phyloP scores from a whole-genome alignment of 92 coral and sea anemone species.

The Porites cylindrica region DNA sequence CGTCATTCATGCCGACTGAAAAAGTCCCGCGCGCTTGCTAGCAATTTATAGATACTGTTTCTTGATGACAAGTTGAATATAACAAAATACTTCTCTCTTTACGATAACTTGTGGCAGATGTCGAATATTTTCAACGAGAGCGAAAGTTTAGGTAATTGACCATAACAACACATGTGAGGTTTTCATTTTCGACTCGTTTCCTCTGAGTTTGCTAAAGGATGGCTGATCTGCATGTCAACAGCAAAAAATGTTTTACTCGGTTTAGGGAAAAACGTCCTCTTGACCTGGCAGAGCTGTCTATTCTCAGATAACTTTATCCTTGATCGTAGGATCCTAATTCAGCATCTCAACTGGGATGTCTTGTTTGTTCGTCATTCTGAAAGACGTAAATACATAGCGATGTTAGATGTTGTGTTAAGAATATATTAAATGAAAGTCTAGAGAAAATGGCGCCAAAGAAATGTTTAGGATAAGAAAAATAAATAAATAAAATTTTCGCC shows the following conservation, averaged over 20 bases:
- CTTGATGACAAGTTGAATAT: too few species aligned
- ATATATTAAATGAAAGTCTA: background rate
- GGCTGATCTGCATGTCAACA: background rate
- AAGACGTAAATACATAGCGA: background rate
- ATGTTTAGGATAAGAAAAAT: background rate
- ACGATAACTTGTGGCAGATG: too few species aligned
- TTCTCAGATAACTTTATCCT: background rate
- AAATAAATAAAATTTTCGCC: background rate
- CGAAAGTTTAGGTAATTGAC: background rate
- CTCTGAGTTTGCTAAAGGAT: background rate
- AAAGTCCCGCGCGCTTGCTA: too few species aligned
- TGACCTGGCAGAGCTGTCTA: background rate
- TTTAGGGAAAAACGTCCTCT: background rate
- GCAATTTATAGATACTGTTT: too few species aligned
- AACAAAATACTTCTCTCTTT: too few species aligned
- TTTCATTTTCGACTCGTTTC: background rate
- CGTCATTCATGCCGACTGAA: too few species aligned
- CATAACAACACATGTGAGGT: background rate
- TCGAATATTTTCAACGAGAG: background rate
- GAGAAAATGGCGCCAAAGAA: background rate
- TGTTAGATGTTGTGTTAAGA: background rate
- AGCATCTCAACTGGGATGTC: background rate
- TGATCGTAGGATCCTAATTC: background rate
- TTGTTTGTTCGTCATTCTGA: constrained; percentile 18
- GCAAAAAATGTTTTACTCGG: background rate